A percentile compares a stretch with the other conserved stretches of the same genome.
These are phyloP conservation scores for Mustelus asterias DNA, from an alignment of 2,113 vertebrate species.

Conservation along the genomic window DNA sequence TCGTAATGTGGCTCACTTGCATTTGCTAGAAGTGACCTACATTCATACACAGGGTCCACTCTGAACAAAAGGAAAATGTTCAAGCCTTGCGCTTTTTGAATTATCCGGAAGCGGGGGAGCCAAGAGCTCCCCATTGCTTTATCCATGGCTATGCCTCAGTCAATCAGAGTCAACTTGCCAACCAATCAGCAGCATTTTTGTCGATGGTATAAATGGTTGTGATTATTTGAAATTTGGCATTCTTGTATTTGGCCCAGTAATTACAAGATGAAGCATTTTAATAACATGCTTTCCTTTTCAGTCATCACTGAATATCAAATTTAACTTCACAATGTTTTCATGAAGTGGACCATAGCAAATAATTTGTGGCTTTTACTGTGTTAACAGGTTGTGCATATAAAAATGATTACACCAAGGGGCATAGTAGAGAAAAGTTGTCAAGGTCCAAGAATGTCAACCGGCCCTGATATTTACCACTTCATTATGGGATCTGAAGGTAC, in stretches of 20 bases:
- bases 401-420: conserved; percentile 93
- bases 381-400: conserved; percentile 86
- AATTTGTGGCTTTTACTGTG: background rate
- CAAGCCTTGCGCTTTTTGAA: background rate
- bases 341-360: background rate
- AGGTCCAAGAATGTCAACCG: conserved; percentile 91
- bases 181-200: background rate
- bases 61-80: background rate
- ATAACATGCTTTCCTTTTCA: too few species aligned
- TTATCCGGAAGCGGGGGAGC: background rate
- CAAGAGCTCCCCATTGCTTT: background rate
- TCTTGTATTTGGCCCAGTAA: background rate
- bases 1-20: too few species aligned
- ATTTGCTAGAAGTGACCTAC: too few species aligned
- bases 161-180: background rate
- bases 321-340: background rate
- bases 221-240: background rate
- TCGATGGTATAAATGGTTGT: background rate
- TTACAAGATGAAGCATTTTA: background rate
- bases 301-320: background rate
- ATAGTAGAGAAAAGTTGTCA: conserved; percentile 95
- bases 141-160: too few species aligned
- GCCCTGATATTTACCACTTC: conserved; percentile 96
- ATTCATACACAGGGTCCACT: too few species aligned
- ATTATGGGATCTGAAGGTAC: conserved; percentile 98